phyloP scores from a whole-genome alignment of 2,797 vertebrate species.

The Bryconaethiops microstoma region DNA sequence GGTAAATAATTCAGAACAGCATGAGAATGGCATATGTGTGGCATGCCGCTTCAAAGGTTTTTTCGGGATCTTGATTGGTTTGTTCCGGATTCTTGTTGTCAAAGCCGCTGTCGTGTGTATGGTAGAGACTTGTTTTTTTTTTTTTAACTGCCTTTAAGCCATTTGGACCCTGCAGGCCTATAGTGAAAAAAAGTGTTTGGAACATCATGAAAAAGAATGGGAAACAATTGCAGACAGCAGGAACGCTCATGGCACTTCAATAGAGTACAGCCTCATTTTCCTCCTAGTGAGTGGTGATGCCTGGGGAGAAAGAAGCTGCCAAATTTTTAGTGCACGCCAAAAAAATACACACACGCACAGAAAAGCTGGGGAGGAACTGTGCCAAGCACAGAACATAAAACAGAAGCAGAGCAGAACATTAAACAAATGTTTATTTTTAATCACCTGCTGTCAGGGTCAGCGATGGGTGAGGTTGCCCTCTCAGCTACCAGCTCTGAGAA shows the following conservation, averaged over 20 bases:
- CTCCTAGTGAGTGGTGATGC: slow-evolving; percentile 57
- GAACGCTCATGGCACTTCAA: slow-evolving; percentile 63
- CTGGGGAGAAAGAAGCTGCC: slow-evolving; percentile 57
- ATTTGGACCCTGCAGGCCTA: slow-evolving; percentile 56
- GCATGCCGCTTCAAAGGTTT: slow-evolving; percentile 53
- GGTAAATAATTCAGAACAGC: slow-evolving; percentile 54
- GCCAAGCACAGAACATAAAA: slow-evolving; percentile 9
- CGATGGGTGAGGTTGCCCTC: slow-evolving; percentile 14
- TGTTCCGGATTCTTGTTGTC: slow-evolving; percentile 32
- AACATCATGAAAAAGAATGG: slow-evolving; percentile 69
- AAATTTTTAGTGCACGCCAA: slow-evolving; percentile 42
- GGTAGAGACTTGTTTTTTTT: slow-evolving; percentile 47
- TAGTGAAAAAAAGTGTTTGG: slow-evolving; percentile 46
- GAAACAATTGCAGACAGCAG: slow-evolving; percentile 59
- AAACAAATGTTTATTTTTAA: slow-evolving; percentile 42
- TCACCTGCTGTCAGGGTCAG: slow-evolving; percentile 19
- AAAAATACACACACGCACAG: slow-evolving; percentile 7
- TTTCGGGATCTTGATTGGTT: slow-evolving; percentile 49
- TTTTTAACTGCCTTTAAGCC: slow-evolving; percentile 56
- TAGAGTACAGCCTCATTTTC: slow-evolving; percentile 63
- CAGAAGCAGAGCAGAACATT: slow-evolving; percentile 11
- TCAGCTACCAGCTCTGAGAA: not conserved
- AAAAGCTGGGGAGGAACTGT: not conserved
- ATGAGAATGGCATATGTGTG: slow-evolving; percentile 31
- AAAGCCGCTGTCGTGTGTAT: slow-evolving; percentile 45